Evolutionary conservation across 2,113 vertebrate species (phyloP), one percentile per base, ranked within the genome.

Genomic region (Anas platyrhynchos): DNA sequence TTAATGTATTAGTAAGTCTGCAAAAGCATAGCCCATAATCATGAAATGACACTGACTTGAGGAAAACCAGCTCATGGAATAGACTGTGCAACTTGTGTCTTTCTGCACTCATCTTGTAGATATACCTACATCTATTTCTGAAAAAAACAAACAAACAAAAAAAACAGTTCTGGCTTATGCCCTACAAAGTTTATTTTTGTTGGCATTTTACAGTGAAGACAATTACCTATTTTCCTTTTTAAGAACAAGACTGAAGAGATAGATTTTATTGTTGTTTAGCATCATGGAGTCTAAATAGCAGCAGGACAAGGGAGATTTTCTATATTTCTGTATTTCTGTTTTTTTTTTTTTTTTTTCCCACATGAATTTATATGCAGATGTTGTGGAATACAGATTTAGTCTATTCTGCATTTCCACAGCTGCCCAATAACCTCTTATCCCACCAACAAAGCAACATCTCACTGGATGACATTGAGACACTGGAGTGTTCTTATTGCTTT

Each of bases 381-480:
- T 34, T 71, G 9, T 2, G 25, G 52, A 83, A 15, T 21, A 75
- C 20, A 43, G 48, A 14, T 26, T 78, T 61, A 71, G 41, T 54
- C 65, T 54, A 34, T 59, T 86, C 44, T 63, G 44, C 38, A 46
- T 69, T 89, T 67, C 29, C 25, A n/a, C 65, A 87, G 75, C 58
- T 94, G 63, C 27, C 84, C 73, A 83, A 56, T 25, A 94, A 88
- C 44, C n/a, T 90, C 79, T 84, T 83, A 92, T 48, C 23, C 66
- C 54, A 68, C 46, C 26, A 86, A 74, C 5, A 89, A n/a, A 88
- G 52, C 78, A 54, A 36, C 43, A 74, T 86, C 68, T 78, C 34
- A 58, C 36, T 80, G 67, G 27, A 48, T 88, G 76, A 76, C 46
- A 86, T 2, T 48, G 46, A 87, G 44, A 59, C 22, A 52, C 25